These are phyloP conservation scores for Drosophila infuscata DNA, from an alignment of 2,888 invertebrate species.

Conservation along the genomic window DNA sequence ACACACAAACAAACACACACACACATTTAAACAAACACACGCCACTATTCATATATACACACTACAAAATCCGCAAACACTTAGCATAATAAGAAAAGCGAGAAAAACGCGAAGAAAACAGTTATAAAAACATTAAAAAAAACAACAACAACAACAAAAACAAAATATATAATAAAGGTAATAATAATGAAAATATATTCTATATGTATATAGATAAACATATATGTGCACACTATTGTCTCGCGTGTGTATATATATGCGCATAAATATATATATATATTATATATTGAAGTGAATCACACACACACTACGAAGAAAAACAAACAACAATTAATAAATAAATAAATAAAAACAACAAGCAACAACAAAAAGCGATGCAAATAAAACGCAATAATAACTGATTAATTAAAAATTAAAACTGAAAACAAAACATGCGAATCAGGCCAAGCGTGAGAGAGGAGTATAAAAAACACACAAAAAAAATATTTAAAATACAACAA, in stretches of 20 bases:
- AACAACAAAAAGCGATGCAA: conserved; percentile 36
- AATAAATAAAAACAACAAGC: conserved; percentile 25
- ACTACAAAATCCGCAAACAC: conserved; percentile 49
- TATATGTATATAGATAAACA: conserved; percentile 54
- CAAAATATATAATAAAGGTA: conserved; percentile 2
- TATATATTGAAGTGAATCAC: conserved; percentile 21
- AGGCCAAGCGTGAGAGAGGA: conserved; percentile 47
- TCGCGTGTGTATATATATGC: conserved; percentile 35
- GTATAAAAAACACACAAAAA: conserved; percentile 29
- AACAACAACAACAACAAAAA: conserved; percentile 9
- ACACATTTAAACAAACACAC: conserved; percentile 19
- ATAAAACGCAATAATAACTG: conserved; percentile 45
- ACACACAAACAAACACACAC: conserved; percentile 3
- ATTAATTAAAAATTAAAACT: conserved; percentile 19
- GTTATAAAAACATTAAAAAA: conserved; percentile 19
- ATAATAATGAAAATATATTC: conserved; percentile 37
- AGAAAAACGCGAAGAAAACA: background rate
- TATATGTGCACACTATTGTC: conserved; percentile 28
- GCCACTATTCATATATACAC: conserved; percentile 28
- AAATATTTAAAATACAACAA: conserved; percentile 22
- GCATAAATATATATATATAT: conserved; percentile 21
- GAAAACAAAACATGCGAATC: conserved; percentile 26
- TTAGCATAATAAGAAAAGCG: conserved; percentile 66
- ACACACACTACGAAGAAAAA: background rate
- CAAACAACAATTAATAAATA: conserved; percentile 19